phyloP scores from a whole-genome alignment of 30 jellyfish, hydroid and myxozoan species.

The Chrysaora quinquecirrha region DNA sequence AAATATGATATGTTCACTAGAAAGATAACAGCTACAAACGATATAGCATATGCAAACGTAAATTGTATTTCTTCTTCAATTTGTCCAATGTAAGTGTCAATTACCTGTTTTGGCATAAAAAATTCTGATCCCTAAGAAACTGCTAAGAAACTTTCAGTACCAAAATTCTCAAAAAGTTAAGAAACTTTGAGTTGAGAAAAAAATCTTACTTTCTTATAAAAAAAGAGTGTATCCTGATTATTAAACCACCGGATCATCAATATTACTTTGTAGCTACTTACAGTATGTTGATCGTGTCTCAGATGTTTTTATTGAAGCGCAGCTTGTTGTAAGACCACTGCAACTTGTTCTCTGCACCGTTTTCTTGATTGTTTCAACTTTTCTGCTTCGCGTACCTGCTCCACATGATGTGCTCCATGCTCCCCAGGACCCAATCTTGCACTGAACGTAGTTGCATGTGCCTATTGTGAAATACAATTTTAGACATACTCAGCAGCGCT shows the following conservation, averaged over 20 bases:
- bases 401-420: slow-evolving; percentile 56
- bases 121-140: neutral
- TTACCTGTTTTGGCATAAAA: neutral
- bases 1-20: too few relatives aligned
- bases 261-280: neutral
- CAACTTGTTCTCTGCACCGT: slow-evolving; percentile 15
- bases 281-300: neutral
- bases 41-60: too few relatives aligned
- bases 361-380: neutral
- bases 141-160: too few relatives aligned
- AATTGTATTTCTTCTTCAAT: too few relatives aligned
- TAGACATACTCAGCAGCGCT: neutral
- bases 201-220: too few relatives aligned
- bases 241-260: neutral
- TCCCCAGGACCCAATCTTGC: slow-evolving; percentile 45
- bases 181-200: neutral
- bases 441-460: slow-evolving; percentile 37
- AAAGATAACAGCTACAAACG: too few relatives aligned
- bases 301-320: neutral
- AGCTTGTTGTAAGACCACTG: slow-evolving; percentile 20
- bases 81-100: too few relatives aligned
- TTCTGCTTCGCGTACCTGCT: slow-evolving; percentile 23
- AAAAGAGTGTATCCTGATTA: neutral
- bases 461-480: neutral
- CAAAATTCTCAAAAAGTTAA: neutral